Conservation (phyloP, 2,113 vertebrate species). For the Gallinago jamesoni region DNA sequence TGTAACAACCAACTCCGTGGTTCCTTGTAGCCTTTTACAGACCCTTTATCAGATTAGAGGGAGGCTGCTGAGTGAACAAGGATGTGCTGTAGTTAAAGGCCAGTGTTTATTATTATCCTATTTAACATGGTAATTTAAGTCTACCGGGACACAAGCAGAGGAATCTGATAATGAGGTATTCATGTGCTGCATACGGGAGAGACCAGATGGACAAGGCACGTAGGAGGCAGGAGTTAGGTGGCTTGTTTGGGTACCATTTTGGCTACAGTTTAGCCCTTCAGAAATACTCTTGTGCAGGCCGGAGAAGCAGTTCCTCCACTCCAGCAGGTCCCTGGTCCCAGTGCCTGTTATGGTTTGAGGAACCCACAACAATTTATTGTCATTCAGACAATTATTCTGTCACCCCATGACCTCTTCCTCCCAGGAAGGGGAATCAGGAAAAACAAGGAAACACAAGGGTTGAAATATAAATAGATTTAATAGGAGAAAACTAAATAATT, state of each 20-base stretch:
- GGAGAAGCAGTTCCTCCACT: neutral
- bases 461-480: neutral
- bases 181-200: neutral
- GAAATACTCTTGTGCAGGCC: neutral
- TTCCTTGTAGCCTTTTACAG: neutral
- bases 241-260: neutral
- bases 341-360: neutral
- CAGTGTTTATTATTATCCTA: constrained; percentile 52
- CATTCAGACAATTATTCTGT: neutral
- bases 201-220: neutral
- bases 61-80: constrained; percentile 47
- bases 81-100: constrained; percentile 25
- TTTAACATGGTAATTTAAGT: constrained; percentile 54
- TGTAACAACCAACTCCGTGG: neutral
- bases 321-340: neutral
- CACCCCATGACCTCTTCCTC: neutral
- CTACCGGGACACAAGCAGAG: neutral
- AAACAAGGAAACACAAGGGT: neutral
- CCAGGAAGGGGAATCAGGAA: neutral
- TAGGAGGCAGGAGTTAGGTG: neutral
- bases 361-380: neutral
- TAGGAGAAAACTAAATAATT: neutral
- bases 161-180: constrained; percentile 37
- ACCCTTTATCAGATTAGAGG: constrained; percentile 32
- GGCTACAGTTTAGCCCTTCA: neutral